Base-by-base conservation (phyloP, 2,113 vertebrate genomes). In the Sturnira hondurensis region DNA sequence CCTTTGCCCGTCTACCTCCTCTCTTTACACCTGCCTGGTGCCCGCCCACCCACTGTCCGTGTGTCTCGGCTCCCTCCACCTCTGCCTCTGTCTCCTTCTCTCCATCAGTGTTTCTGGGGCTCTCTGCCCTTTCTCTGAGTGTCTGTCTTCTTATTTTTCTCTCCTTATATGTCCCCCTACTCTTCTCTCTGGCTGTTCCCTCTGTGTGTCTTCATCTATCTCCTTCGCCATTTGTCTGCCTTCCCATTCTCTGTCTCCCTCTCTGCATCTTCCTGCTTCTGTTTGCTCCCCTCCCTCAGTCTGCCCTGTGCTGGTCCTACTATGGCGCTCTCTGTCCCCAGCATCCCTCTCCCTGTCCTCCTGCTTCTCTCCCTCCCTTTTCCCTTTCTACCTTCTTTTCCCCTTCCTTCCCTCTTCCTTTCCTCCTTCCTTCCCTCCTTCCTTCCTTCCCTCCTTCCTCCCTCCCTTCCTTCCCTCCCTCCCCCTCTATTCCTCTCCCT, bases 321-420 rank as follows among this genome's bases (percentile, higher is more conserved):
- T 54, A 4, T 6, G 20, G 22, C 22, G 20, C 45, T 31, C 33
- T 81, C 73, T 17, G 38, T 71, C 43, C 63, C 1, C 16, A 5
- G 6, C 0, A 31, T 50, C 43, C 36, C 38, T n/a, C 15, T 2
- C 2, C 14, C 6, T 24, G 28, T 5, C 19, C 17, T 15, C 45
- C 24, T 73, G 31, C 26, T 13, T 1, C 13, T 4, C 26, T 38
- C 43, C 65, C 16, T 43, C 45, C 54, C 45, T 43, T 31, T 36
- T 31, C 14, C 26, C 68, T 43, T 28, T 16, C 5, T 17, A 14
- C 63, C 28, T 65, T 1, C 36, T 52, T 47, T 11, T 11, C 12
- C 31, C 41, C 63, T 14, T 41, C 43, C 67, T 41, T 50, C 28
- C 8, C 16, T 36, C 14, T 41, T 11, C 9, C 47, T 50, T 31